Evolutionary conservation across 2,888 invertebrate genomes (phyloP), one percentile per base, ranked within the genome.

Genomic region (Anodontia alba): DNA sequence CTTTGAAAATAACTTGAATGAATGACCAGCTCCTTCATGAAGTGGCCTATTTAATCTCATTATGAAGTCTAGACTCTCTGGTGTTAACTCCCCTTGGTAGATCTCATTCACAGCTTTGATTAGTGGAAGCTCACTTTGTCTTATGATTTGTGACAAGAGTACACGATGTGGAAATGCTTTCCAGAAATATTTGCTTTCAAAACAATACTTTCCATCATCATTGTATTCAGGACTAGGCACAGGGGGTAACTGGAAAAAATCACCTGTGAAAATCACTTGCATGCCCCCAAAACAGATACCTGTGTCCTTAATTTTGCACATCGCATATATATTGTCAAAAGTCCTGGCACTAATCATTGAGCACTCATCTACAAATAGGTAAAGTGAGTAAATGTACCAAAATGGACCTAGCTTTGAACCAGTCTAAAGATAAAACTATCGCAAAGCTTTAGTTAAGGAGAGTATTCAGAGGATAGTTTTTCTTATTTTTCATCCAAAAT

Each of bases 211-310:
- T 20, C 81, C 82, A 42, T 36, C 31, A 70, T 82, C 82, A 36
- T 38, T 23, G 67, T 80, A 85, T 46, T 29, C 38, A 17, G 36
- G 36, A 73, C 74, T 81, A 10, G 78, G 29, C 17, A 85, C 82
- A 43, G 85, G 85, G 38, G 85, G 85, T 20, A 82, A 49, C 36
- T 85, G 85, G 5, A 73, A 72, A 43, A 82, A 82, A 33, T 79
- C 84, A 43, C 81, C 84, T 71, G 75, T 72, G 20, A 73, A 73
- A 26, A 84, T 77, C 29, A 84, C 23, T 67, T 84, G 84, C 67
- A 81, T 33, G 2, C 81, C 76, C 3, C 73, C 76, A 72, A 75
- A 76, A 15, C 43, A 23, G 26, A 26, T 49, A n/a, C 46, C 17
- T 17, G 51, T 12, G 31, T 75, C 51, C 26, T 75, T 75, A 17